These are phyloP conservation scores for Pagrus major DNA, from an alignment of 2,113 vertebrate genomes.

Conservation along the genomic window DNA sequence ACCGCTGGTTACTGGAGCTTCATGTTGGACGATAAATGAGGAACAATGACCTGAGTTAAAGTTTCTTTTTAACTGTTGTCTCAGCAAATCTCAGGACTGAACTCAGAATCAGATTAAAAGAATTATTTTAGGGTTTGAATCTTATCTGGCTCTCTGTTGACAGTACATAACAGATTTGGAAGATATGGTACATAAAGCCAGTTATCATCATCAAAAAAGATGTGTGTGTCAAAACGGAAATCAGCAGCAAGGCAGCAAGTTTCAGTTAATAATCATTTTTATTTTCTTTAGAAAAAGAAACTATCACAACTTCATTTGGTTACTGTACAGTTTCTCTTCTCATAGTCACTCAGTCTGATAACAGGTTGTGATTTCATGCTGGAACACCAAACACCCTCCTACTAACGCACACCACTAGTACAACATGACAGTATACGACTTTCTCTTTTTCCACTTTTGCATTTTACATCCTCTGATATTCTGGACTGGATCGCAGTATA, in stretches of 20 bases:
- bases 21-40: neutral
- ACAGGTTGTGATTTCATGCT: slow-evolving; percentile 80
- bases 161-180: neutral
- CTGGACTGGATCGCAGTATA: slow-evolving; percentile 65
- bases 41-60: neutral
- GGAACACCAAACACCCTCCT: slow-evolving; percentile 77
- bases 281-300: slow-evolving; percentile 84
- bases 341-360: slow-evolving; percentile 74
- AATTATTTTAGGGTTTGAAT: neutral
- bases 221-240: slow-evolving; percentile 31
- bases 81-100: neutral
- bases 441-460: slow-evolving; percentile 52
- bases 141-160: neutral
- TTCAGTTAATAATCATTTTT: slow-evolving; percentile 77
- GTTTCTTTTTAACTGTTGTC: neutral
- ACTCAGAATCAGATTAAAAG: neutral
- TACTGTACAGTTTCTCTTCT: slow-evolving; percentile 83
- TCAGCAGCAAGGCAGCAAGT: slow-evolving; percentile 42
- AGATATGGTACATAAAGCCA: neutral
- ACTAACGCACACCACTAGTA: slow-evolving; percentile 74
- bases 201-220: neutral
- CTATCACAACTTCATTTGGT: slow-evolving; percentile 83
- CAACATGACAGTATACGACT: slow-evolving; percentile 72
- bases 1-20: neutral
- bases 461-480: slow-evolving; percentile 66